Conservation (phyloP, 2,797 vertebrate species). For the Macropodus opercularis region DNA sequence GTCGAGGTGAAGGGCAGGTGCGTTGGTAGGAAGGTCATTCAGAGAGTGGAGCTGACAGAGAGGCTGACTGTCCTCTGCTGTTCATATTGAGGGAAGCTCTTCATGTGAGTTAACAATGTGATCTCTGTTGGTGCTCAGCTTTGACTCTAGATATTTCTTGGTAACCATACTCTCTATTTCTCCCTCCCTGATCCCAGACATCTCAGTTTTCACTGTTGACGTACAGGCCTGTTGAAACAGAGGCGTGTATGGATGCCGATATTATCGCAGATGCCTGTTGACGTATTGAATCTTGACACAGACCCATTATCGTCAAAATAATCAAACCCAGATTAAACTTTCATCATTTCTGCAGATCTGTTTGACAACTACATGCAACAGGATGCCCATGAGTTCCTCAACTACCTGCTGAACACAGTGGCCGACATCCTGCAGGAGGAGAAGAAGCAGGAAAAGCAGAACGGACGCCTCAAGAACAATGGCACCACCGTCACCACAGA, state of each 20-base stretch:
- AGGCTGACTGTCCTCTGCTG: conserved; percentile 72
- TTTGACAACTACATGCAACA: conserved; percentile 99
- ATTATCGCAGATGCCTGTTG: background rate
- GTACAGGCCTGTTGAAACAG: conserved; percentile 34
- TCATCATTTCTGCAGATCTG: conserved; percentile 83
- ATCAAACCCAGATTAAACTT: too few relatives aligned
- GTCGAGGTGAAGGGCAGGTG: conserved; percentile 64
- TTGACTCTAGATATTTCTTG: conserved; percentile 23
- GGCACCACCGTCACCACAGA: conserved; percentile 84
- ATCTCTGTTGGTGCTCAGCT: conserved; percentile 70
- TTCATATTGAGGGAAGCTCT: conserved; percentile 71
- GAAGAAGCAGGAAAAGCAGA: conserved; percentile 96
- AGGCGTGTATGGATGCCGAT: conserved; percentile 1
- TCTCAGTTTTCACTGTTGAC: conserved; percentile 51
- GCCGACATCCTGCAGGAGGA: conserved; percentile 98
- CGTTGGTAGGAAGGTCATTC: conserved; percentile 64
- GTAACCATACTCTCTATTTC: background rate
- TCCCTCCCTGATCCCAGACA: background rate
- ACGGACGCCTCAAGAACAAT: conserved; percentile 93
- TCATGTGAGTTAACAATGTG: conserved; percentile 76
- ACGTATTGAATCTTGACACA: too few relatives aligned
- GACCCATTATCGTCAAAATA: too few relatives aligned
- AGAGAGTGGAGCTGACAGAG: conserved; percentile 56
- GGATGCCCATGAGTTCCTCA: conserved; percentile 97
- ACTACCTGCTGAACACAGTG: conserved; percentile 98